phyloP scores from a whole-genome alignment of 2,888 invertebrate genomes.

The Tenthredo amoena region DNA sequence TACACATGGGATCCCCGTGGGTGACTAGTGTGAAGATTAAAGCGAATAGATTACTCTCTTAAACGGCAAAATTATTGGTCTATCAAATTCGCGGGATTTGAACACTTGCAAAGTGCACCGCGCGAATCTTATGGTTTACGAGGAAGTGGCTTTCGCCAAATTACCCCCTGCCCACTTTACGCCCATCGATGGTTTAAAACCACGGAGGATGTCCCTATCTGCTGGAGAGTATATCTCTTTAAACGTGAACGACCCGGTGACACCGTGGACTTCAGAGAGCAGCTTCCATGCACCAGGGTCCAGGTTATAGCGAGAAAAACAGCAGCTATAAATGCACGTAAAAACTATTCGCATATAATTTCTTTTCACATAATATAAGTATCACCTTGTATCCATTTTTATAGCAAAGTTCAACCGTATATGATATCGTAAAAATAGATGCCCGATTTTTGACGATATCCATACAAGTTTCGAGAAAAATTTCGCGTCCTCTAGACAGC shows the following conservation, averaged over 20 bases:
- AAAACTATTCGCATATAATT: not conserved
- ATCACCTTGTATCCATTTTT: not conserved
- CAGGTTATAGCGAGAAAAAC: not conserved
- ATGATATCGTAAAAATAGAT: not conserved
- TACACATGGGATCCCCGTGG: not conserved
- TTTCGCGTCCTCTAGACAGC: not conserved
- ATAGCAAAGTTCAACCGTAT: too few relatives aligned
- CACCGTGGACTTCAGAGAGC: slow-evolving; percentile 29
- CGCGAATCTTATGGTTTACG: not conserved
- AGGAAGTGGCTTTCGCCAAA: not conserved
- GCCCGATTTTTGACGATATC: not conserved
- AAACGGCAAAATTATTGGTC: not conserved
- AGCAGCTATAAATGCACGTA: not conserved
- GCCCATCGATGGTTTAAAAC: not conserved
- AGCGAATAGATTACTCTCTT: slow-evolving; percentile 38
- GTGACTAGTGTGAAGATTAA: slow-evolving; percentile 19
- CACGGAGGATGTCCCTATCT: not conserved
- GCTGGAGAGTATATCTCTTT: slow-evolving; percentile 30
- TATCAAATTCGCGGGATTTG: not conserved
- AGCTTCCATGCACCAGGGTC: slow-evolving; percentile 23
- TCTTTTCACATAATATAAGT: not conserved
- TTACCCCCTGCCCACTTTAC: not conserved
- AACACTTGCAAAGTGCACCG: not conserved
- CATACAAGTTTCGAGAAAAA: not conserved
- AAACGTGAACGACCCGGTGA: slow-evolving; percentile 50